A percentile compares a stretch with the other conserved stretches of the same genome.
These are phyloP conservation scores for Halcyon senegalensis DNA, from an alignment of 2,113 vertebrate genomes.

Conservation along the genomic window DNA sequence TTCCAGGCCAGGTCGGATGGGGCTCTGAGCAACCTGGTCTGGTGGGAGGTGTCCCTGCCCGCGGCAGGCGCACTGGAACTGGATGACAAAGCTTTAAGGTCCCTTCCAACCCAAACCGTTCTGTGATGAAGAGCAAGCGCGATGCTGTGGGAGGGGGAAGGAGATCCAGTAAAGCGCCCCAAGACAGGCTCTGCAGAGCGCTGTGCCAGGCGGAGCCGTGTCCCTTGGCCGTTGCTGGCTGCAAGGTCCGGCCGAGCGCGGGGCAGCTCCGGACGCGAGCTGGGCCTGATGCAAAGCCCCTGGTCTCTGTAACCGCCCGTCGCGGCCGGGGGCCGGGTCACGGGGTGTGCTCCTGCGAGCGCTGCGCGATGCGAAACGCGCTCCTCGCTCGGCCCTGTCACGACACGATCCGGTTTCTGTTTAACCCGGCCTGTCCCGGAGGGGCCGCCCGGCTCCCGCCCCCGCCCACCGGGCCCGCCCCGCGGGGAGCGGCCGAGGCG, in stretches of 20 bases:
- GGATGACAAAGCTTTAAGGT: no score
- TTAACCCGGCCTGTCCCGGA: no score
- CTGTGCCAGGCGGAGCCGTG: rapidly evolving
- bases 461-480: not conserved
- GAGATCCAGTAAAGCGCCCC: not conserved
- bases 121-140: not conserved
- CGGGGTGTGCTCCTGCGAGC: rapidly evolving
- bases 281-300: not conserved
- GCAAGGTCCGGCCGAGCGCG: rapidly evolving
- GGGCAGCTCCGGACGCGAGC: rapidly evolving
- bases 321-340: rapidly evolving
- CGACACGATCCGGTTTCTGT: no score
- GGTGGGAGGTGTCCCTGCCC: no score
- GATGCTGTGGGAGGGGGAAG: not conserved
- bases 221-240: rapidly evolving
- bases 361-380: not conserved
- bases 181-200: no score
- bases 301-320: rapidly evolving
- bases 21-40: no score
- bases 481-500: not conserved
- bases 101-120: no score
- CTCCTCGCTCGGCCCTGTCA: no score
- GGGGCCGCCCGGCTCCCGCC: not conserved
- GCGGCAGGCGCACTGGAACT: no score
- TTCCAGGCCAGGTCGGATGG: no score